Percentiles rank a stretch among this genome's conserved stretches.
Evolutionary conservation across 2,888 invertebrate species (phyloP).

Genomic region (Orgyia antiqua): DNA sequence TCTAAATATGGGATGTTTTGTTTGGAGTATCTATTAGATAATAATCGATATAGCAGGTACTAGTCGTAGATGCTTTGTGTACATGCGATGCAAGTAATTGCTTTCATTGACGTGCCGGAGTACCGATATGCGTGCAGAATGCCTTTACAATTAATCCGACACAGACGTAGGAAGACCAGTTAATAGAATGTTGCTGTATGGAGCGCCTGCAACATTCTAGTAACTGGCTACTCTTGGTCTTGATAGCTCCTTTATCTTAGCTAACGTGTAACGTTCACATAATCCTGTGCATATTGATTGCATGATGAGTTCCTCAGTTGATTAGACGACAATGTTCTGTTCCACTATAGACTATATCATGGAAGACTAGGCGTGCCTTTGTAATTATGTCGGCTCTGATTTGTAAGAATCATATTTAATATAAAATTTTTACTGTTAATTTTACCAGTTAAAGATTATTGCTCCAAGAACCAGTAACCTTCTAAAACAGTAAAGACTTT

Average conservation of each 20-base stretch:
- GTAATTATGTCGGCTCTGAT: no score
- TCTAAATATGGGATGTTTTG: conserved; percentile 33
- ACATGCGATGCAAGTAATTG: conserved; percentile 57
- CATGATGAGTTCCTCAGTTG: no score
- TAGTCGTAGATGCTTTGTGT: conserved; percentile 16
- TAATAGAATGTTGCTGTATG: conserved; percentile 33
- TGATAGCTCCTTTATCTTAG: conserved; percentile 17
- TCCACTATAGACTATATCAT: no score
- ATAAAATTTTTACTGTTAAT: no score
- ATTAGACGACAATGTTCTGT: no score
- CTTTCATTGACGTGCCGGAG: conserved; percentile 66
- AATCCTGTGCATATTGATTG: conserved; percentile 1
- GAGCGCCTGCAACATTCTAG: conserved; percentile 21
- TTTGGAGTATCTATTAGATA: conserved; percentile 27
- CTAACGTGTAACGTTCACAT: conserved; percentile 7
- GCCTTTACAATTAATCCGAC: conserved; percentile 64
- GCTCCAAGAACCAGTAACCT: no score
- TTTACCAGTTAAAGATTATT: no score
- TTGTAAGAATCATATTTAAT: no score
- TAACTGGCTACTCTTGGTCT: conserved; percentile 21
- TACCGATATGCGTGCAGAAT: conserved; percentile 51
- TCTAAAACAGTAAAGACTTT: no score
- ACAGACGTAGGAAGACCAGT: conserved; percentile 51
- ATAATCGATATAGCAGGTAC: conserved; percentile 23
- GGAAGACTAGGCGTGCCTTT: no score